These are phyloP conservation scores for Vollenhovia emeryi DNA, from an alignment of 1,140 invertebrate species.

Conservation along the genomic window DNA sequence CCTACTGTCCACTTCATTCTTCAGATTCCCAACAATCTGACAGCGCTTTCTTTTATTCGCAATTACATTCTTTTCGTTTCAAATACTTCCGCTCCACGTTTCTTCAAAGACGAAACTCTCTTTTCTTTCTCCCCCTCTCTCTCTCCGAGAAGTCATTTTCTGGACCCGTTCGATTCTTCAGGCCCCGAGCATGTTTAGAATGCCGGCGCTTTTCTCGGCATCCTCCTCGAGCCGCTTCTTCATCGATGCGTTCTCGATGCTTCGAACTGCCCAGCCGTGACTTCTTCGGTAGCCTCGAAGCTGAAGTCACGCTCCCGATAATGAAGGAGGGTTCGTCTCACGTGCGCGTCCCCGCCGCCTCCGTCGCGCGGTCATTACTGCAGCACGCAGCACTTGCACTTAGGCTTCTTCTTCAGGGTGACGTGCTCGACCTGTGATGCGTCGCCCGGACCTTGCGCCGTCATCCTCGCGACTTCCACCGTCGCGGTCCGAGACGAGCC, in stretches of 20 bases:
- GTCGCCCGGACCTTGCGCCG: conserved; percentile 89
- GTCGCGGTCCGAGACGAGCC: conserved; percentile 83
- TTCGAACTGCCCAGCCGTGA: conserved; percentile 8
- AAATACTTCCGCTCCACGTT: neutral
- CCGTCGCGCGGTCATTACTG: conserved; percentile 87
- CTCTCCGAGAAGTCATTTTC: conserved; percentile 1
- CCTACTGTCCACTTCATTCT: neutral
- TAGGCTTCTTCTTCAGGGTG: conserved; percentile 95
- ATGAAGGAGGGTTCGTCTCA: conserved; percentile 33
- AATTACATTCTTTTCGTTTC: conserved; percentile 6
- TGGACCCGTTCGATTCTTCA: neutral
- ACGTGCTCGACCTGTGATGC: conserved; percentile 93
- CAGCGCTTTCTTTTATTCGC: neutral
- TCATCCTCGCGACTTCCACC: conserved; percentile 91
- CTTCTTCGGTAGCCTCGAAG: conserved; percentile 3
- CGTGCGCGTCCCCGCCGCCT: conserved; percentile 19
- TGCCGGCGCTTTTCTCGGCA: neutral
- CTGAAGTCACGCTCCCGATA: conserved; percentile 7
- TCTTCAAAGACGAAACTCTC: conserved; percentile 4
- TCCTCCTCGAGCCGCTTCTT: conserved; percentile 17
- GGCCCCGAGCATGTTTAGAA: neutral
- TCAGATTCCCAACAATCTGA: neutral
- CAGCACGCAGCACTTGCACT: conserved; percentile 95
- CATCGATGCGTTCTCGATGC: conserved; percentile 11
- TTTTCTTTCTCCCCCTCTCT: conserved; percentile 7